Evolutionary conservation across 2,113 vertebrate species (phyloP), one percentile per base, ranked within the genome.

Genomic region (Xyrauchen texanus): DNA sequence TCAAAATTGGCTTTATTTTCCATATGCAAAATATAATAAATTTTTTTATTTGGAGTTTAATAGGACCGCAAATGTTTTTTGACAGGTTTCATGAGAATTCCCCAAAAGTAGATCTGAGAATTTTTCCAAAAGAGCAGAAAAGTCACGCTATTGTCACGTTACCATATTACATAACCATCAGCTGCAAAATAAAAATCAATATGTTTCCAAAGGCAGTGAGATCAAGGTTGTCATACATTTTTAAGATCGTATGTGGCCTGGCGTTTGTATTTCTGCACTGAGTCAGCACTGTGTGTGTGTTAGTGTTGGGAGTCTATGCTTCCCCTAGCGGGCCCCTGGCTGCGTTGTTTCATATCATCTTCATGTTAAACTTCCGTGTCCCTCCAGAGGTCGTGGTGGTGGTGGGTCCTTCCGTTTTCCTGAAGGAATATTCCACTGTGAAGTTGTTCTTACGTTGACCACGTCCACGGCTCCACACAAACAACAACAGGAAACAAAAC

Each of bases 291-390:
- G 91, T 90, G 91, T 91, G 91, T 10, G 91, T 10, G 88, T 88
- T 89, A 87, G 85, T 51, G 81, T 88, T 84, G 86, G 86, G 90
- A 87, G 90, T 90, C 91, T 88, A 94, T 90, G 91, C 91, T 86
- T 92, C 92, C 89, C 91, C 91, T 73, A 80, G 83, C 46, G 84
- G 89, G 87, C 90, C 91, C 92, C 92, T 94, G 93, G 93, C 93
- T 93, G 93, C 91, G 91, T 93, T 87, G 90, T 87, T 87, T 98
- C 94, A 99, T 89, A 99, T 99, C 98, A 99, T 99, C 87, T 98
- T 99, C 98, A 99, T 99, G 84, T 99, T 99, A 91, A 99, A 99
- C 88, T 98, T 98, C 85, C 98, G 94, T 52, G 96, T 92, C 16
- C 95, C 95, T 58, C 96, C 96, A 6, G 95, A 94, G 75, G 94